Conservation (phyloP, 2,113 vertebrate species). For the Lepus timidus region DNA sequence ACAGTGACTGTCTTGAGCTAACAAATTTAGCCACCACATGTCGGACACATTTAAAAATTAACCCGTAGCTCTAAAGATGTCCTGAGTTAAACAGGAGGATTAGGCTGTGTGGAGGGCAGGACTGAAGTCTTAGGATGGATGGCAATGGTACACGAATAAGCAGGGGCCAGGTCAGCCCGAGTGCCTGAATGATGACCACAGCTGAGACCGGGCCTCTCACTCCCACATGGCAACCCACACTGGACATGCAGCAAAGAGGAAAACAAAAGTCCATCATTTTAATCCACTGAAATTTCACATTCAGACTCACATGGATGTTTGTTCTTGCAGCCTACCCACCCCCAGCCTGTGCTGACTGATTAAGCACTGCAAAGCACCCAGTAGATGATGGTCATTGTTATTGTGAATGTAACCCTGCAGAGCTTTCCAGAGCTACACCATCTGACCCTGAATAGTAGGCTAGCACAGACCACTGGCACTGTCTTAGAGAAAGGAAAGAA, state of each 20-base stretch:
- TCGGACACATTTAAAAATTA: neutral
- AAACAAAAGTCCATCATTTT: neutral
- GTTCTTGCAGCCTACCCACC: neutral
- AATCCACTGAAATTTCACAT: neutral
- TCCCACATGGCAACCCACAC: neutral
- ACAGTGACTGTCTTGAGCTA: neutral
- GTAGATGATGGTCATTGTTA: neutral
- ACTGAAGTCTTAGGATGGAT: neutral
- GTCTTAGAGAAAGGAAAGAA: constrained; percentile 19
- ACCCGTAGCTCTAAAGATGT: neutral
- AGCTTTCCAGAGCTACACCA: neutral
- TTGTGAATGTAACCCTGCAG: neutral
- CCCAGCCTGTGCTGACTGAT: constrained; percentile 7
- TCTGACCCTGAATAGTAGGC: neutral
- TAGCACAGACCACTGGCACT: neutral
- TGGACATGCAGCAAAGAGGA: neutral
- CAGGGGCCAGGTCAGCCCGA: neutral
- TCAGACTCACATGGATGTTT: neutral
- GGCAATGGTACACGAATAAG: neutral
- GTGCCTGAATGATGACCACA: neutral
- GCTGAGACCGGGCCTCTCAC: neutral
- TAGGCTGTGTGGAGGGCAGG: neutral
- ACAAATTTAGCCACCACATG: neutral
- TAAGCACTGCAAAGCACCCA: neutral
- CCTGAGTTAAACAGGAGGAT: neutral